phyloP scores from a whole-genome alignment of 2,888 invertebrate genomes.

The Perdita meconis region DNA sequence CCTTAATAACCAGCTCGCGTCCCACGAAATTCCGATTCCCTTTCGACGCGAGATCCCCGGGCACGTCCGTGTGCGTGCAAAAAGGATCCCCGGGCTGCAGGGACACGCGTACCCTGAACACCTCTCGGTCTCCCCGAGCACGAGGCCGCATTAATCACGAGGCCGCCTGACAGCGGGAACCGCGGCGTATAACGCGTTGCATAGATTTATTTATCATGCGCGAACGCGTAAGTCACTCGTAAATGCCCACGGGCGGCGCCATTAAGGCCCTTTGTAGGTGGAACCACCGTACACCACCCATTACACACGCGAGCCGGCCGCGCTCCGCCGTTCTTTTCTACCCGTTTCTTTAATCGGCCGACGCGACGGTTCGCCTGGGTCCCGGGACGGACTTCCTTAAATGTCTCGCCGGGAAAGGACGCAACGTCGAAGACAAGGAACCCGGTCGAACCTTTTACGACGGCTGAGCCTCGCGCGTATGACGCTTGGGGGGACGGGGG shows the following conservation, averaged over 20 bases:
- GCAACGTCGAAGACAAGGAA: conserved; percentile 51
- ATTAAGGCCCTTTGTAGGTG: conserved; percentile 71
- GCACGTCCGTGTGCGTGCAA: not conserved
- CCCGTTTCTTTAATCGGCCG: conserved; percentile 55
- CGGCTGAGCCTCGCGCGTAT: not conserved
- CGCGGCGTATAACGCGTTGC: conserved; percentile 77
- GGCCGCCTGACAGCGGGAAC: conserved; percentile 73
- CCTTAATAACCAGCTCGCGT: not conserved
- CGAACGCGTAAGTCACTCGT: conserved; percentile 79
- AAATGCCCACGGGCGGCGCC: conserved; percentile 71
- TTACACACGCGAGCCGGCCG: conserved; percentile 44
- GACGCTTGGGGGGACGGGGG: no score
- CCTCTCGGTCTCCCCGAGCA: conserved; percentile 28
- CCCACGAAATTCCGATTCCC: not conserved
- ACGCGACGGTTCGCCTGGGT: no score
- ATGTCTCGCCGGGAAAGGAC: conserved; percentile 46
- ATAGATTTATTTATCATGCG: conserved; percentile 81
- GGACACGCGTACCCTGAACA: conserved; percentile 40
- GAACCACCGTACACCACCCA: conserved; percentile 65
- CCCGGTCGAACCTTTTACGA: conserved; percentile 43
- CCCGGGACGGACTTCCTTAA: conserved; percentile 56
- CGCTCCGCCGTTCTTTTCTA: conserved; percentile 26
- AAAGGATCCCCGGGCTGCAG: not conserved
- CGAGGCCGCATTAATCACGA: conserved; percentile 78
- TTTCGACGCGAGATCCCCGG: not conserved